phyloP scores from a whole-genome alignment of 2,797 vertebrate genomes.

The Enteromius treurensis region DNA sequence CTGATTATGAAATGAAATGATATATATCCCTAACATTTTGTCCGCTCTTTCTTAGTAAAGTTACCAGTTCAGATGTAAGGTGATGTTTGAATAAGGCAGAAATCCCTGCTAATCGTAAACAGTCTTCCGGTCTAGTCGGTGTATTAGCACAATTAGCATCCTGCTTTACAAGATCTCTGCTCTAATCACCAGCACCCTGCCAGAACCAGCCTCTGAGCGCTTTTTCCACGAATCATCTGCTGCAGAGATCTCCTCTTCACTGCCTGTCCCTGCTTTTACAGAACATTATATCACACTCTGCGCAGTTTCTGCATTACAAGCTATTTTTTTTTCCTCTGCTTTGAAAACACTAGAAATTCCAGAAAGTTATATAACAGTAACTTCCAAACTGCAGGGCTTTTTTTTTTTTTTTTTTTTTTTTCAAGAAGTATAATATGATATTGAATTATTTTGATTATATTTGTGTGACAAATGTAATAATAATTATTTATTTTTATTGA shows the following conservation, averaged over 20 bases:
- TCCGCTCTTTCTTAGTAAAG: slow-evolving; percentile 1
- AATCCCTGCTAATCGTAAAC: not conserved
- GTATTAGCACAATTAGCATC: slow-evolving; percentile 12
- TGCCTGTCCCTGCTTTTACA: not conserved
- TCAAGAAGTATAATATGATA: not conserved
- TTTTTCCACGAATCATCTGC: not conserved
- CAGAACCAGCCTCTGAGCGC: not conserved
- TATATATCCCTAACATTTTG: not conserved
- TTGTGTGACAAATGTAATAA: not conserved
- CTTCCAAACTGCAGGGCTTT: too few species aligned
- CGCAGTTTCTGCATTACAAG: not conserved
- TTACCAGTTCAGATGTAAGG: not conserved
- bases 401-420: not conserved
- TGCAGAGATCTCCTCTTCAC: not conserved
- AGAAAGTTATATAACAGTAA: not conserved
- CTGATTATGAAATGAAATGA: not conserved
- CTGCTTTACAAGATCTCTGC: slow-evolving; percentile 10
- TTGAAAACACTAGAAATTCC: not conserved
- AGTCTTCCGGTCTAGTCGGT: slow-evolving; percentile 1
- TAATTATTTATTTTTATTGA: not conserved
- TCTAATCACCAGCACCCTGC: slow-evolving; percentile 3
- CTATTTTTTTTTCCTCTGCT: not conserved
- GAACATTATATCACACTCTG: slow-evolving; percentile 2
- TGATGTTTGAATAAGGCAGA: not conserved
- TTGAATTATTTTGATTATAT: not conserved